A percentile compares a stretch with the other conserved stretches of the same genome.
These are phyloP conservation scores for Cheilosia scutellata DNA, from an alignment of 2,888 invertebrate species.

Conservation along the genomic window DNA sequence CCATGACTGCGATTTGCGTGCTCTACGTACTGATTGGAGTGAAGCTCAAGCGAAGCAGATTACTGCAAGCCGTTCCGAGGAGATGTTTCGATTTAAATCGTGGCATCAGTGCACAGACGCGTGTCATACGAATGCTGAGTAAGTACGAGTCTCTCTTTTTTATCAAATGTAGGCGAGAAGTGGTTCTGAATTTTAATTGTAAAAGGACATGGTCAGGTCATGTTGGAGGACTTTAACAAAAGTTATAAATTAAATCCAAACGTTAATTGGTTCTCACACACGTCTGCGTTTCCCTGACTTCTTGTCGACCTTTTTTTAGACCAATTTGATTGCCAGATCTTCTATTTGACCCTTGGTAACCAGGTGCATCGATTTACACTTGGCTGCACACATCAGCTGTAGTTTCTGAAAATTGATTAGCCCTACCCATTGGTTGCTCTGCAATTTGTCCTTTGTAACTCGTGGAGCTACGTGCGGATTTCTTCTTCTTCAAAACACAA, in stretches of 20 bases:
- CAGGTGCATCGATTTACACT: background rate
- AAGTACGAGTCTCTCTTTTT: slow-evolving; percentile 84
- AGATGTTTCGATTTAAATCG: slow-evolving; percentile 84
- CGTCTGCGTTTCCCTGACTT: too few relatives aligned
- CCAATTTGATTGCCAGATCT: too few relatives aligned
- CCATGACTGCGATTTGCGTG: slow-evolving; percentile 94
- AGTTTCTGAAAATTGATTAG: background rate
- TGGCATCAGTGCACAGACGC: slow-evolving; percentile 86
- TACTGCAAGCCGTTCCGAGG: slow-evolving; percentile 87
- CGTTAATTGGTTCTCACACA: too few relatives aligned
- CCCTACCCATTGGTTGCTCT: background rate
- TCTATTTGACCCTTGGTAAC: background rate
- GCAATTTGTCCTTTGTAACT: too few relatives aligned
- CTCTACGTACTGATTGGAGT: slow-evolving; percentile 91
- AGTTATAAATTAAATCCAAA: too few relatives aligned
- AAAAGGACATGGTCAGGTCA: background rate
- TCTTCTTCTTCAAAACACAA: too few relatives aligned
- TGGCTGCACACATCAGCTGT: background rate
- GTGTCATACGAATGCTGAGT: slow-evolving; percentile 93
- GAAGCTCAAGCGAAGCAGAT: slow-evolving; percentile 88
- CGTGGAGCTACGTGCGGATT: too few relatives aligned
- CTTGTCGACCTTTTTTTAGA: too few relatives aligned
- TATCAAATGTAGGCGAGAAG: background rate
- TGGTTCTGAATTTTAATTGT: slow-evolving; percentile 9
- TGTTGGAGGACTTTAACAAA: background rate